A percentile compares a stretch with the other conserved stretches of the same genome.
Conservation (phyloP, 2,797 vertebrate genomes). For the Acomys russatus region DNA sequence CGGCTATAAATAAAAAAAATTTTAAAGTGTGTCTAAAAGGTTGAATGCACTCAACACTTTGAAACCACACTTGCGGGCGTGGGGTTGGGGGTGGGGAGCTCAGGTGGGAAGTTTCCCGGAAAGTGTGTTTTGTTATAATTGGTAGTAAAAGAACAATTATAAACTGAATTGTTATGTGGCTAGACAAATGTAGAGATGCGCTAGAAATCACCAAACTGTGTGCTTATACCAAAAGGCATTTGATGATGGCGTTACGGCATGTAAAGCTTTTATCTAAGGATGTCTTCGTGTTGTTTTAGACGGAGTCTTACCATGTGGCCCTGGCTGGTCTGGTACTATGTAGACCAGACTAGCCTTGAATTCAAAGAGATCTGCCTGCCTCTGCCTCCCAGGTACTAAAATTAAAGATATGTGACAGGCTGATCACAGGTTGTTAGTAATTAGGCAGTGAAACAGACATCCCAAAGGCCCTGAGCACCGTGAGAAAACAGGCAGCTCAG, state of each 20-base stretch:
- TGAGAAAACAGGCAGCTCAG: too few species aligned
- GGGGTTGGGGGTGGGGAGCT: background rate
- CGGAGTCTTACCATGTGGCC: background rate
- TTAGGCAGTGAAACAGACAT: too few species aligned
- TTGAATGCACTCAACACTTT: background rate
- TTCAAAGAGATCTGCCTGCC: background rate
- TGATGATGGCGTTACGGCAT: background rate
- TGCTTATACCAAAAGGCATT: background rate
- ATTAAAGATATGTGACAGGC: background rate
- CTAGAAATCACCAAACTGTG: background rate
- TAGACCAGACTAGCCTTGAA: background rate
- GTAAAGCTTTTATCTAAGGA: background rate
- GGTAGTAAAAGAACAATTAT: background rate
- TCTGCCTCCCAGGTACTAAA: background rate
- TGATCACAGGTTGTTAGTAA: background rate
- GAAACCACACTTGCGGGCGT: background rate
- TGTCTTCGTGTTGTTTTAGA: background rate
- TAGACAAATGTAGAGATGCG: background rate
- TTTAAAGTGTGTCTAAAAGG: background rate
- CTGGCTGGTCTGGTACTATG: background rate
- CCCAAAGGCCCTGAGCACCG: too few species aligned
- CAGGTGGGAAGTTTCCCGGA: background rate
- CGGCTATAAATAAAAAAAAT: too few species aligned
- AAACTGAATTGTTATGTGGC: background rate
- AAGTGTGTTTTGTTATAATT: background rate